Percentiles rank a stretch among this genome's conserved stretches.
These are phyloP conservation scores for Platyura marginata DNA, from an alignment of 1,140 invertebrate genomes.

Conservation along the genomic window DNA sequence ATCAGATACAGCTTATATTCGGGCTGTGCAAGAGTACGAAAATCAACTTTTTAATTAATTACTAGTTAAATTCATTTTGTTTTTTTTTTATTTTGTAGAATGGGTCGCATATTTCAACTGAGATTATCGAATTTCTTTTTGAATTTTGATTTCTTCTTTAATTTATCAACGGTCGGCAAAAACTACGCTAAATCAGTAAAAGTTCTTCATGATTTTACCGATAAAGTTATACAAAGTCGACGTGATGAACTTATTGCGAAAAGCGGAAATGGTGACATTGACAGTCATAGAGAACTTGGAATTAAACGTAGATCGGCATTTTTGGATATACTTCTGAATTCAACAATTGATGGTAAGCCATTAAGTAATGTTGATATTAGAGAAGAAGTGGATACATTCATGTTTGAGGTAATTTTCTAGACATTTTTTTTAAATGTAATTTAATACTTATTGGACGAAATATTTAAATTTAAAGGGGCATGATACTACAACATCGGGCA, in stretches of 20 bases:
- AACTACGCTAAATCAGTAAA: conserved; percentile 21
- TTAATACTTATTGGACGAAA: background rate
- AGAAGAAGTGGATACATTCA: conserved; percentile 57
- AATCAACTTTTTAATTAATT: conserved; percentile 1
- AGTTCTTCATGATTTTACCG: conserved; percentile 47
- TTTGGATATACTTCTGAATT: conserved; percentile 52
- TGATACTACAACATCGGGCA: conserved; percentile 41
- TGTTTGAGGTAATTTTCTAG: conserved; percentile 42
- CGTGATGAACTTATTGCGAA: background rate
- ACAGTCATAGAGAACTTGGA: conserved; percentile 23
- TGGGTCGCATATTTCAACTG: background rate
- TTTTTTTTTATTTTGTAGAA: background rate
- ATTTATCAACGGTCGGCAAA: conserved; percentile 11
- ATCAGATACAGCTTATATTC: conserved; percentile 49
- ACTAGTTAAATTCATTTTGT: background rate
- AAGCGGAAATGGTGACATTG: conserved; percentile 11
- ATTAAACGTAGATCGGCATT: conserved; percentile 46
- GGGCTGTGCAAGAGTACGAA: conserved; percentile 41
- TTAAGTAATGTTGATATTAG: conserved; percentile 44
- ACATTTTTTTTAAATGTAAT: background rate
- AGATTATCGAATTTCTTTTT: conserved; percentile 23
- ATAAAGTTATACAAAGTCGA: conserved; percentile 27
- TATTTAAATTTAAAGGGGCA: conserved; percentile 16
- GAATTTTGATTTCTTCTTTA: conserved; percentile 20
- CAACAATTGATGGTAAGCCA: conserved; percentile 30